Percentiles rank a stretch among this genome's conserved stretches.
These are phyloP conservation scores for Sussaba pulchella DNA, from an alignment of 2,888 invertebrate species.

Conservation along the genomic window DNA sequence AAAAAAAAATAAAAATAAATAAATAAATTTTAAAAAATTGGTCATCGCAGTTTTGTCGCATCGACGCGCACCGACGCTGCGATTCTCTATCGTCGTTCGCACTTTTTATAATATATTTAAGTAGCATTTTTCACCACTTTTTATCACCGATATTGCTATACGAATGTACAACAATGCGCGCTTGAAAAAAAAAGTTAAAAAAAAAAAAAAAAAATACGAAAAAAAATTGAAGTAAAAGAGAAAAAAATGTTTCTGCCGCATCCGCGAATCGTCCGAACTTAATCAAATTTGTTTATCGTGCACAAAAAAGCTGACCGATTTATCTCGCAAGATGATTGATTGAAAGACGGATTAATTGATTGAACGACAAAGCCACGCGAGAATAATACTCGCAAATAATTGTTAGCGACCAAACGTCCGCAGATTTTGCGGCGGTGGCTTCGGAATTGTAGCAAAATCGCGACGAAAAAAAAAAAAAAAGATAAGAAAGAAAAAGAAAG, in stretches of 20 bases:
- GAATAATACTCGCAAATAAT: not conserved
- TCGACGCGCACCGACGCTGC: conserved; percentile 7
- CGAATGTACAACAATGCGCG: conserved; percentile 35
- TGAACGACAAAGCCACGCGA: not conserved
- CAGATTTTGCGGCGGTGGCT: not conserved
- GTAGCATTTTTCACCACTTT: conserved; percentile 66
- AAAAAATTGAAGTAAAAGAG: not conserved
- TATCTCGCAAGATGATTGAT: not conserved
- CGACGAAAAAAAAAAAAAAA: not conserved
- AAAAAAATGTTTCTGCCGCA: conserved; percentile 5
- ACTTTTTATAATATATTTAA: conserved; percentile 52
- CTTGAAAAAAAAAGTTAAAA: not conserved
- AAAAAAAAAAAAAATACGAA: not conserved
- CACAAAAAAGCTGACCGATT: conserved; percentile 21
- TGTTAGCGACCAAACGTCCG: not conserved
- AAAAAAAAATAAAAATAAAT: too few species aligned
- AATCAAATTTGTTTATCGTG: conserved; percentile 33
- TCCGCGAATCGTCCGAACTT: conserved; percentile 12
- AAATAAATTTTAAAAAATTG: not conserved
- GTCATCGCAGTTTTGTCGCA: conserved; percentile 7
- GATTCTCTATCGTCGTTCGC: conserved; percentile 17
- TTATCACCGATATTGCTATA: conserved; percentile 54
- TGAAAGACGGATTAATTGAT: not conserved
- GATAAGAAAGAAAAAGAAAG: too few species aligned
- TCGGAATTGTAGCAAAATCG: not conserved